Evolutionary conservation across 1,140 invertebrate species (phyloP), one percentile per base, ranked within the genome.

Genomic region (Gryllus bimaculatus): DNA sequence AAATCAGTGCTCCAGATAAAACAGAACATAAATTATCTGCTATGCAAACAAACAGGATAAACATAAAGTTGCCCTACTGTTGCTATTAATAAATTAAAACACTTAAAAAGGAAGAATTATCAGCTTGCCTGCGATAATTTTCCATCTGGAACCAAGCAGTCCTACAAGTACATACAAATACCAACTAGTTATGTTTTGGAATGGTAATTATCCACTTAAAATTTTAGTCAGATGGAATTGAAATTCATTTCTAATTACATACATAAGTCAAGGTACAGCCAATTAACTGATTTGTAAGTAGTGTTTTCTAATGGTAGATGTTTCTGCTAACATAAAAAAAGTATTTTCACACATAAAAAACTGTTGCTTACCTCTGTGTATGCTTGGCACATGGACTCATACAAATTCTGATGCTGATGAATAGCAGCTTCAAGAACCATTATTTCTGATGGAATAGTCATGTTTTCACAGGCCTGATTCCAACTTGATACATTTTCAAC

Each of bases 331-430:
- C 18, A 26, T 26, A 75, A 21, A 8, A 75, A 75, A 21, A 47
- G n/a, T 76, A 39, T 13, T 47, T 76, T 76, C 21, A 76, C 15
- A 76, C n/a, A 66, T 66, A 66, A 10, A 66, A 66, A 66, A 66
- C 18, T 0, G 8, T 8, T 39, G 83, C 83, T 86, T 88, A 96
- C 95, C 90, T 99, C 96, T 8, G 96, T 98, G 84, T 99, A 98
- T 6, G 95, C 95, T 86, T 97, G 95, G 85, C 95, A 98, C 93
- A 98, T 98, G 78, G 94, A 94, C 85, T 99, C 97, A 84, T 98
- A 98, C 15, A 98, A 90, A 82, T 94, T 94, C 83, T 98, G 94
- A 86, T 98, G 96, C 78, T 96, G 92, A 82, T 96, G 93, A 82
- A 98, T 96, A 76, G 94, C 91, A 81, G 94, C 93, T 85, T 99